A percentile compares a stretch with the other conserved stretches of the same genome.
phyloP scores from a whole-genome alignment of 2,113 vertebrate genomes.

The Elephantulus edwardii region DNA sequence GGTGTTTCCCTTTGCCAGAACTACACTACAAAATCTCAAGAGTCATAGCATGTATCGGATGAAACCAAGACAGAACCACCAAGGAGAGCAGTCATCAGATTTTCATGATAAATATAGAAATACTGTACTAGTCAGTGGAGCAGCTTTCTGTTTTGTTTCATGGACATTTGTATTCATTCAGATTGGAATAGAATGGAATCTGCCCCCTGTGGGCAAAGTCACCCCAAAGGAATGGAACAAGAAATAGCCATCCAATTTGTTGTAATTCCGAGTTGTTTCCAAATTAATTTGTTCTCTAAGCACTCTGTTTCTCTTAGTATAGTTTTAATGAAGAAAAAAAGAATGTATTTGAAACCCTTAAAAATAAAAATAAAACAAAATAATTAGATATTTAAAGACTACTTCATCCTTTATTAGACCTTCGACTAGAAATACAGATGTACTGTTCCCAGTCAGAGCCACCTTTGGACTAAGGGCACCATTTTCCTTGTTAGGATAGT shows the following conservation, averaged over 20 bases:
- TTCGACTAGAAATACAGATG: background rate
- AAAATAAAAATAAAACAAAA: no score
- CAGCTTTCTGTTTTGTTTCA: conserved; percentile 15
- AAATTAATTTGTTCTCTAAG: conserved; percentile 26
- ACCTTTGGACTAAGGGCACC: background rate
- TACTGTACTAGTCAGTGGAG: conserved; percentile 14
- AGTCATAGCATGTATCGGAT: conserved; percentile 21
- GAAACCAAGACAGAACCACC: background rate
- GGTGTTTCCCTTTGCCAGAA: conserved; percentile 66
- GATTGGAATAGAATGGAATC: conserved; percentile 89
- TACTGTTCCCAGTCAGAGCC: background rate
- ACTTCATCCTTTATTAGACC: background rate
- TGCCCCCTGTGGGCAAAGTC: conserved; percentile 92
- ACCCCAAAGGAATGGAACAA: conserved; percentile 89
- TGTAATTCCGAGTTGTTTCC: conserved; percentile 51
- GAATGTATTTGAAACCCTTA: conserved; percentile 69
- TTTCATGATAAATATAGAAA: conserved; percentile 72
- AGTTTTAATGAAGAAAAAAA: conserved; percentile 82
- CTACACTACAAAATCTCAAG: conserved; percentile 8
- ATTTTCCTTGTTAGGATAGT: background rate
- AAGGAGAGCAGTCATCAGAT: conserved; percentile 7
- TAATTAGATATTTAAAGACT: no score
- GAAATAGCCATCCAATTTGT: conserved; percentile 67
- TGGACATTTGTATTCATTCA: conserved; percentile 78
- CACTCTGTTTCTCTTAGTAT: conserved; percentile 55